These are phyloP conservation scores for Bedellia somnulentella DNA, from an alignment of 2,888 invertebrate genomes.

Conservation along the genomic window DNA sequence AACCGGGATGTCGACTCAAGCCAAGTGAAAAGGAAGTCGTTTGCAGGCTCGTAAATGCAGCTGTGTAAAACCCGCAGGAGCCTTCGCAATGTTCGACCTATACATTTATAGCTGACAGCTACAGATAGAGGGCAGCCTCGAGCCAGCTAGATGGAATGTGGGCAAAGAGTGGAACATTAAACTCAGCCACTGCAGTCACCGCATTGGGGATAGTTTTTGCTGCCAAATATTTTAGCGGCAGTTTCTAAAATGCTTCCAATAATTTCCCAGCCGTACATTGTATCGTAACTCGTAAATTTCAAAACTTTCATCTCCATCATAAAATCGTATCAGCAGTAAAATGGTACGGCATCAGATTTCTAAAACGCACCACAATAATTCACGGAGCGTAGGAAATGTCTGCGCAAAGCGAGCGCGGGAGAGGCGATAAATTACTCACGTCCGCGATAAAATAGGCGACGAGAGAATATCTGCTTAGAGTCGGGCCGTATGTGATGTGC, in stretches of 20 bases:
- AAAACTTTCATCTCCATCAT: background rate
- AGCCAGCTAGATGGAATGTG: too few species aligned
- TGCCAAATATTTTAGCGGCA: background rate
- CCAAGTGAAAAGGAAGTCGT: constrained; percentile 4
- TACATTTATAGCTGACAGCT: too few species aligned
- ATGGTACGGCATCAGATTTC: background rate
- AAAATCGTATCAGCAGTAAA: background rate
- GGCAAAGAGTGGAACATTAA: constrained; percentile 1
- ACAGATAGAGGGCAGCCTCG: too few species aligned
- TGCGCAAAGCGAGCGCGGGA: background rate
- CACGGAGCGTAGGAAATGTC: background rate
- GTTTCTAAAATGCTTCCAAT: background rate
- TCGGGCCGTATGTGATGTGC: constrained; percentile 8
- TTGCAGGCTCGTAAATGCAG: constrained; percentile 2
- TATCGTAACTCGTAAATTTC: background rate
- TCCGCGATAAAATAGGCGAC: constrained; percentile 4
- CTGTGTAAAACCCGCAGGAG: too few species aligned
- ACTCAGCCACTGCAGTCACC: constrained; percentile 1
- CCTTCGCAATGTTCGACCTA: too few species aligned
- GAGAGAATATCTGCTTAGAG: constrained; percentile 1
- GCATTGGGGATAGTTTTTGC: background rate
- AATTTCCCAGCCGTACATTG: background rate
- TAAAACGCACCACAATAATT: background rate
- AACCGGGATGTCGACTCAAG: background rate
- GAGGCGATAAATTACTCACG: constrained; percentile 3